These are phyloP conservation scores for Diorhabda elongata DNA, from an alignment of 1,140 invertebrate genomes.

Conservation along the genomic window DNA sequence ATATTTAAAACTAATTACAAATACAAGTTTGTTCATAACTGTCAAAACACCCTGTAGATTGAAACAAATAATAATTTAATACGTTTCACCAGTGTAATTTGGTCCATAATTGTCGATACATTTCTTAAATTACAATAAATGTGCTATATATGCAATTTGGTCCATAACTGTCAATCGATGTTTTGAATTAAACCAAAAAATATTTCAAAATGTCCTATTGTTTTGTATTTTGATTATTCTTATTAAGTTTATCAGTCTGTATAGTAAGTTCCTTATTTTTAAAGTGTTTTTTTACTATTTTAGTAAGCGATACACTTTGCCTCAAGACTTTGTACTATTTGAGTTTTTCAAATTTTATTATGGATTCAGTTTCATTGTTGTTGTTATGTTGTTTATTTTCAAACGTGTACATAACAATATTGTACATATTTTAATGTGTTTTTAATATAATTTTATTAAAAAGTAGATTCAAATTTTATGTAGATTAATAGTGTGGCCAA, in stretches of 20 bases:
- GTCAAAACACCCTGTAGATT: too few relatives aligned
- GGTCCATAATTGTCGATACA: too few relatives aligned
- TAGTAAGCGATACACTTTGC: neutral
- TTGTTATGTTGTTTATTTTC: slow-evolving; percentile 21
- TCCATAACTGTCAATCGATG: too few relatives aligned
- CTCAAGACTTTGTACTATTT: slow-evolving; percentile 21
- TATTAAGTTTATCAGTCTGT: slow-evolving; percentile 3
- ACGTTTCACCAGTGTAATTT: too few relatives aligned
- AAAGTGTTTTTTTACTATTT: neutral
- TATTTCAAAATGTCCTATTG: neutral
- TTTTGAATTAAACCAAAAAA: too few relatives aligned
- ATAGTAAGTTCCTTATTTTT: slow-evolving; percentile 13
- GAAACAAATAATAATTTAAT: too few relatives aligned
- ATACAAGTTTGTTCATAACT: too few relatives aligned
- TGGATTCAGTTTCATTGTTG: slow-evolving; percentile 16
- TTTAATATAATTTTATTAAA: neutral
- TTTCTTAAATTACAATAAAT: too few relatives aligned
- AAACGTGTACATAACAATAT: slow-evolving; percentile 13
- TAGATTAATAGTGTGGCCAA: neutral
- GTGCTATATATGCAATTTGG: too few relatives aligned
- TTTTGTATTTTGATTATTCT: slow-evolving; percentile 3
- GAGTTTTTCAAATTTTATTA: slow-evolving; percentile 22
- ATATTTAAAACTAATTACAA: too few relatives aligned
- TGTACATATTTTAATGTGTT: slow-evolving; percentile 14
- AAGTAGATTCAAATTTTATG: slow-evolving; percentile 6